A percentile compares a stretch with the other conserved stretches of the same genome.
phyloP scores from a whole-genome alignment of 1,140 invertebrate species.

The Luehdorfia chinensis region DNA sequence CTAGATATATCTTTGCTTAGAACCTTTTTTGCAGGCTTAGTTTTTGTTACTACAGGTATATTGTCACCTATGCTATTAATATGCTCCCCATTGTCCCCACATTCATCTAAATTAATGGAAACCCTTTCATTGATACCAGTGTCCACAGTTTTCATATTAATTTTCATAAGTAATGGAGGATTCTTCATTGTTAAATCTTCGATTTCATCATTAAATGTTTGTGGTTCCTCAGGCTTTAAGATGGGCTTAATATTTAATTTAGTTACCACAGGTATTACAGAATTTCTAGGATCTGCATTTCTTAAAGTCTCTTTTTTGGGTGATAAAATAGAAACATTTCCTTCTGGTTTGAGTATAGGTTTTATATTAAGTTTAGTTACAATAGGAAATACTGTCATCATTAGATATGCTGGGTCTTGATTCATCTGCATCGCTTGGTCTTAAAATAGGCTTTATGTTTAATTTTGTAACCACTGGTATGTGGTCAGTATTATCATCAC shows the following conservation, averaged over 20 bases:
- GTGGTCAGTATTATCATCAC: conserved; percentile 64
- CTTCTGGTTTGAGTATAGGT: conserved; percentile 53
- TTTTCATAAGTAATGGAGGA: conserved; percentile 68
- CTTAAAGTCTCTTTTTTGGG: conserved; percentile 47
- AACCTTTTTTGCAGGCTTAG: conserved; percentile 28
- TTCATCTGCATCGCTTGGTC: conserved; percentile 44
- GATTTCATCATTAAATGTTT: conserved; percentile 33
- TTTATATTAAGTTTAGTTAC: conserved; percentile 65
- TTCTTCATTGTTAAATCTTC: conserved; percentile 48
- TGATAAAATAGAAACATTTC: conserved; percentile 36
- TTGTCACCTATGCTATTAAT: conserved; percentile 42
- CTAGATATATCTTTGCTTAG: conserved; percentile 2
- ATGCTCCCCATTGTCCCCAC: conserved; percentile 24
- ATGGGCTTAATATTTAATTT: conserved; percentile 69
- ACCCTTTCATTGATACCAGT: conserved; percentile 37
- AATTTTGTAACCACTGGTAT: conserved; percentile 61
- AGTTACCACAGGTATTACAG: conserved; percentile 45
- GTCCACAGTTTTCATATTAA: conserved; percentile 60
- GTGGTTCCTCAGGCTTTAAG: conserved; percentile 43
- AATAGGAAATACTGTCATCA: conserved; percentile 53
- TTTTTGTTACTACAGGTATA: conserved; percentile 35
- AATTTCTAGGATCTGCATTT: conserved; percentile 30
- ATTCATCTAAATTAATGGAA: conserved; percentile 29
- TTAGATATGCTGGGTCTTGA: conserved; percentile 34
- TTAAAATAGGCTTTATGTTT: conserved; percentile 58